Conservation (phyloP, 2,797 vertebrate genomes). For the Agapornis canus region DNA sequence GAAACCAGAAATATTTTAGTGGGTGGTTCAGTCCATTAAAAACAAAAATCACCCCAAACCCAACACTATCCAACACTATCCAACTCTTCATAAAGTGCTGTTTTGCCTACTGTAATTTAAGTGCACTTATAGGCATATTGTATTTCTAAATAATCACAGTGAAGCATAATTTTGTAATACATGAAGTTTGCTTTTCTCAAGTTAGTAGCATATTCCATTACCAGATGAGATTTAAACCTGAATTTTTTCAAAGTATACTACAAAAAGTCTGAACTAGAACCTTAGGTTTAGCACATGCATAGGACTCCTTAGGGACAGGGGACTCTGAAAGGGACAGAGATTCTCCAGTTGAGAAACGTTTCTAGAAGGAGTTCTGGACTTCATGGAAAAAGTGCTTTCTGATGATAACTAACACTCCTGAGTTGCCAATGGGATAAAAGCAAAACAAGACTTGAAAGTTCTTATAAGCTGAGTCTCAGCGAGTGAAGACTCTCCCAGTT, state of each 20-base stretch:
- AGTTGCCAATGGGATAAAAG: background rate
- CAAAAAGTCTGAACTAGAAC: background rate
- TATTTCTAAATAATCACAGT: slow-evolving; percentile 35
- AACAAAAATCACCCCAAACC: slow-evolving; percentile 56
- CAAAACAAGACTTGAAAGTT: background rate
- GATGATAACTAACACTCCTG: background rate
- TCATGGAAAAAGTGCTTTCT: background rate
- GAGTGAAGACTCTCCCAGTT: background rate
- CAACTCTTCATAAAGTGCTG: slow-evolving; percentile 12
- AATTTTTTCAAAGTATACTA: background rate
- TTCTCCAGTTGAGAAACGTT: background rate
- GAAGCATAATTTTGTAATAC: background rate
- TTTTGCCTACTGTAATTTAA: slow-evolving; percentile 24
- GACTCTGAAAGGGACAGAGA: background rate
- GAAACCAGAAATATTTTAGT: slow-evolving; percentile 58
- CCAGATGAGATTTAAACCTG: background rate
- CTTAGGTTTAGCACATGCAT: background rate
- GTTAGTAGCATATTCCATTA: background rate
- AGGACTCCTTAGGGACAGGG: background rate
- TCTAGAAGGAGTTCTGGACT: background rate
- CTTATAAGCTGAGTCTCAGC: background rate
- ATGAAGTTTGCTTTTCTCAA: background rate
- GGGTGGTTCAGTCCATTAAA: slow-evolving; percentile 57
- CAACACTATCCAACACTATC: background rate
- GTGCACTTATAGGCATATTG: slow-evolving; percentile 3